A percentile compares a stretch with the other conserved stretches of the same genome.
Conservation (phyloP, 1,140 invertebrate species). For the Solenopsis fugax region DNA sequence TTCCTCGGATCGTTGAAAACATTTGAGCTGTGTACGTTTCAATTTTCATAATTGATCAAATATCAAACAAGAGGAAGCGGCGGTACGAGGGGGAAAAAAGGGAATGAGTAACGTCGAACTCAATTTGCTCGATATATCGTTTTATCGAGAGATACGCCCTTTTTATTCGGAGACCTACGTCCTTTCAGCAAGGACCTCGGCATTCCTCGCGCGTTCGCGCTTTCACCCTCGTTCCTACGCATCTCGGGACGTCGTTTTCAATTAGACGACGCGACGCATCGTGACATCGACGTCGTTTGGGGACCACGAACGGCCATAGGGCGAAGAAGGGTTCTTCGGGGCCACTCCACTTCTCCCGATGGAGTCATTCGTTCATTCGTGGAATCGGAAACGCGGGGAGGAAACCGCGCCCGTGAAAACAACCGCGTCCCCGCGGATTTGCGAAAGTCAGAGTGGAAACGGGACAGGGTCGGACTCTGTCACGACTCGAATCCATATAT, state of each 20-base stretch:
- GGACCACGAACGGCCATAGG: slow-evolving; percentile 20
- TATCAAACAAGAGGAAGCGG: slow-evolving; percentile 29
- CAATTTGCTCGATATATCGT: slow-evolving; percentile 48
- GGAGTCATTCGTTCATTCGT: slow-evolving; percentile 58
- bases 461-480: background rate
- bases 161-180: slow-evolving; percentile 41
- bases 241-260: slow-evolving; percentile 67
- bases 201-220: slow-evolving; percentile 31
- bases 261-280: slow-evolving; percentile 74
- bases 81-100: background rate
- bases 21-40: background rate
- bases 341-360: slow-evolving; percentile 61
- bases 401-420: slow-evolving; percentile 67
- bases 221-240: slow-evolving; percentile 32
- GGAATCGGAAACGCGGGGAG: slow-evolving; percentile 58
- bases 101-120: slow-evolving; percentile 12
- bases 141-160: slow-evolving; percentile 28
- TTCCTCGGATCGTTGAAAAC: slow-evolving; percentile 6
- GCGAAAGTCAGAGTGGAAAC: slow-evolving; percentile 1
- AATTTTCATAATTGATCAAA: slow-evolving; percentile 58
- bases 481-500: background rate
- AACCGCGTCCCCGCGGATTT: slow-evolving; percentile 51
- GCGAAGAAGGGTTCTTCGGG: slow-evolving; percentile 55
- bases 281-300: slow-evolving; percentile 15
- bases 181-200: slow-evolving; percentile 48